A percentile compares a stretch with the other conserved stretches of the same genome.
phyloP scores from a whole-genome alignment of 2,797 vertebrate genomes.

The Betta splendens region DNA sequence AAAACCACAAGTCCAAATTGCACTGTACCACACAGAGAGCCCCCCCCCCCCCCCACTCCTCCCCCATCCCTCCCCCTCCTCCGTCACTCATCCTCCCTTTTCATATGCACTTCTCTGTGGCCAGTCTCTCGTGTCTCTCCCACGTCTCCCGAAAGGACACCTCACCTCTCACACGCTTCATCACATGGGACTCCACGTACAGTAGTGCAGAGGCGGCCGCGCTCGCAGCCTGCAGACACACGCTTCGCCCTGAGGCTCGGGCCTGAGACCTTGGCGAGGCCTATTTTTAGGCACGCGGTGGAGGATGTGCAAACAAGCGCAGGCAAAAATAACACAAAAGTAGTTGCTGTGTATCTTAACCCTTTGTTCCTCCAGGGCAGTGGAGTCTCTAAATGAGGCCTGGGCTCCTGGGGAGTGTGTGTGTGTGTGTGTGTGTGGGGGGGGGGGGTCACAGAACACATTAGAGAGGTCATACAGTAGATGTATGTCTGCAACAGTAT shows the following conservation, averaged over 20 bases:
- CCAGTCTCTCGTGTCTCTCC: constrained; percentile 35
- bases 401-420: background rate
- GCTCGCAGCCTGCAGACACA: constrained; percentile 14
- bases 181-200: constrained; percentile 47
- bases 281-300: constrained; percentile 46
- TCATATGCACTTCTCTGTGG: constrained; percentile 29
- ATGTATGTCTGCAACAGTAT: background rate
- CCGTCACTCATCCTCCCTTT: constrained; percentile 30
- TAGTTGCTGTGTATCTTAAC: background rate
- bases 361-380: background rate
- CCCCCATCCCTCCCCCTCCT: constrained; percentile 35
- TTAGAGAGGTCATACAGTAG: background rate
- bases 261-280: constrained; percentile 29
- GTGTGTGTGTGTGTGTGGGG: too few relatives aligned
- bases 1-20: constrained; percentile 70
- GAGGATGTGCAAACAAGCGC: constrained; percentile 3
- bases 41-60: constrained; percentile 22
- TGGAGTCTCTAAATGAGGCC: background rate
- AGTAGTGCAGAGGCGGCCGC: constrained; percentile 17
- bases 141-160: constrained; percentile 44
- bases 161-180: constrained; percentile 40
- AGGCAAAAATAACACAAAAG: constrained; percentile 18
- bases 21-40: constrained; percentile 53
- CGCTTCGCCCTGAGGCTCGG: constrained; percentile 20
- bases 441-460: background rate